Conservation (phyloP, 2,113 vertebrate species). For the Butastur rufipennis region DNA sequence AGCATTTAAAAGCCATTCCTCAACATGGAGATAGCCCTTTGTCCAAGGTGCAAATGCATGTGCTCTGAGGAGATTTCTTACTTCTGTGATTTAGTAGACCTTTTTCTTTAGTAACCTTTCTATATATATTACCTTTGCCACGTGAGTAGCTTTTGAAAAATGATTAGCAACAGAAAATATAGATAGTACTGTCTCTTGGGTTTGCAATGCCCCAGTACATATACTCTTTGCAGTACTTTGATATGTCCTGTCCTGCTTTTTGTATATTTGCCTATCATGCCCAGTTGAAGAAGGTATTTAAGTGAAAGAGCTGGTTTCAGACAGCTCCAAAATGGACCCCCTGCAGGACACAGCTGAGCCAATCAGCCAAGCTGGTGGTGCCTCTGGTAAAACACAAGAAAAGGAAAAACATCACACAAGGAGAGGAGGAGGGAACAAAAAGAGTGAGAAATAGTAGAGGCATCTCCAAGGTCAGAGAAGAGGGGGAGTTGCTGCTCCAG, state of each 20-base stretch:
- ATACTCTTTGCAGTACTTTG: neutral
- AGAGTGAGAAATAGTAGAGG: neutral
- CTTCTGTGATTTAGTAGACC: neutral
- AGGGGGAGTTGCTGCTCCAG: neutral
- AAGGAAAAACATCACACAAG: neutral
- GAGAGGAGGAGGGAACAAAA: neutral
- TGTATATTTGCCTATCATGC: neutral
- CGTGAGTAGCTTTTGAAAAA: neutral
- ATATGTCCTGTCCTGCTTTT: neutral
- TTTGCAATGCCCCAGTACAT: neutral
- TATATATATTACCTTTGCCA: neutral
- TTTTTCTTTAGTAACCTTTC: neutral
- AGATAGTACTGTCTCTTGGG: neutral
- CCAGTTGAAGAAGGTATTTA: neutral
- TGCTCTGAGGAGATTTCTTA: neutral
- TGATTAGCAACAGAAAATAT: neutral
- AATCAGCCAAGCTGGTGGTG: neutral
- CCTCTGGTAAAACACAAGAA: neutral
- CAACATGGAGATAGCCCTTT: neutral
- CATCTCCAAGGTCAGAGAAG: neutral
- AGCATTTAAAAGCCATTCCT: neutral
- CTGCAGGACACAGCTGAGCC: accelerated
- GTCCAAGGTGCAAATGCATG: neutral
- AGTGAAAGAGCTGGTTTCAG: neutral
- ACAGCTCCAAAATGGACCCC: neutral